Conservation (phyloP, 2,888 invertebrate species). For the Ypsolopha scabrella region DNA sequence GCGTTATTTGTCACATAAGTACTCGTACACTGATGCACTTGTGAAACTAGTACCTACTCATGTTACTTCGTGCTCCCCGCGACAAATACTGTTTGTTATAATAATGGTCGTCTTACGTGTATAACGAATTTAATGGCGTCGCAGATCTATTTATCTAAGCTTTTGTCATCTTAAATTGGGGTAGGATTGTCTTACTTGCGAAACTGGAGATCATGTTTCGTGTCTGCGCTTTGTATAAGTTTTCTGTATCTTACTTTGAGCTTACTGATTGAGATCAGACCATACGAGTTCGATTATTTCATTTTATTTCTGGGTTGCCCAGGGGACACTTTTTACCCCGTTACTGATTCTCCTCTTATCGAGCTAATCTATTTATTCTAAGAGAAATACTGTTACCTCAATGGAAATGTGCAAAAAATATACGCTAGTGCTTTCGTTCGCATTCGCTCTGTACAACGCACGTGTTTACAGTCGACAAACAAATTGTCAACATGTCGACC, state of each 20-base stretch:
- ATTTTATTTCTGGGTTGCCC: too few species aligned
- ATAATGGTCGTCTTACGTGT: slow-evolving; percentile 33
- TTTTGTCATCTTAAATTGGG: slow-evolving; percentile 1
- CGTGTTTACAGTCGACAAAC: slow-evolving; percentile 14
- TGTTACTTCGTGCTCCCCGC: slow-evolving; percentile 38
- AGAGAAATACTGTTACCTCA: background rate
- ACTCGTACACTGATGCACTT: slow-evolving; percentile 29
- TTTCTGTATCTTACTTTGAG: background rate
- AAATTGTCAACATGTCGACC: slow-evolving; percentile 62
- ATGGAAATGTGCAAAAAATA: background rate
- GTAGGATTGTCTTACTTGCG: background rate
- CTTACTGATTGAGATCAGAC: background rate
- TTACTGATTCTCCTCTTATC: background rate
- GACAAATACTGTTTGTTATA: slow-evolving; percentile 37
- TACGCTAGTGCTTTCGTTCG: background rate
- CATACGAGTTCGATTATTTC: too few species aligned
- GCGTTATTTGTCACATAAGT: slow-evolving; percentile 55
- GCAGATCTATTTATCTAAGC: slow-evolving; percentile 12
- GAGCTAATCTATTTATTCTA: too few species aligned
- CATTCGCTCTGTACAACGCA: background rate
- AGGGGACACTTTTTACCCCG: too few species aligned
- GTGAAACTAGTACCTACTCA: slow-evolving; percentile 29
- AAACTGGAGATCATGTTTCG: too few species aligned
- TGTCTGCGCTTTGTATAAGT: background rate
- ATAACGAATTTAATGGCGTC: slow-evolving; percentile 23